Evolutionary conservation across 2,888 invertebrate genomes (phyloP).

Genomic region (Scelioninae gen. 2): DNA sequence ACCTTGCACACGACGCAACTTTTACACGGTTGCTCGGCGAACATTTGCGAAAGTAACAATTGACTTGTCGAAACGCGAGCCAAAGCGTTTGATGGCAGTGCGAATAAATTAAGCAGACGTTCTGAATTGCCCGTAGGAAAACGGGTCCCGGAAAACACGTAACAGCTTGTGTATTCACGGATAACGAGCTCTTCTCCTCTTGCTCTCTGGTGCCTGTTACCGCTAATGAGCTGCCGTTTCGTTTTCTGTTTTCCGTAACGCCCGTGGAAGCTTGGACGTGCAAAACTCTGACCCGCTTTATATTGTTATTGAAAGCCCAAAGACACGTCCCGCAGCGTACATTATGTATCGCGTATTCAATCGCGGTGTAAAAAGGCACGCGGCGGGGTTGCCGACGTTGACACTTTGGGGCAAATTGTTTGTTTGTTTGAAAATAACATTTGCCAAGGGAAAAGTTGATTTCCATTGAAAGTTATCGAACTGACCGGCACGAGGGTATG

Average conservation of each 20-base stretch:
- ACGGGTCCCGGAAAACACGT: conserved; percentile 49
- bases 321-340: conserved; percentile 48
- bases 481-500: no score
- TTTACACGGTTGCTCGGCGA: no score
- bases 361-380: conserved; percentile 26
- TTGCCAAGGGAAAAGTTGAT: no score
- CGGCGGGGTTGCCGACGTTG: conserved; percentile 11
- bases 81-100: conserved; percentile 42
- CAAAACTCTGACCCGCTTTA: conserved; percentile 63
- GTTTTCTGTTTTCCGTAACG: conserved; percentile 66
- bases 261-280: conserved; percentile 49
- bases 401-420: conserved; percentile 25
- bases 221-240: conserved; percentile 72
- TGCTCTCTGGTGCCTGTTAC: conserved; percentile 71
- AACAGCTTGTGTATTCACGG: conserved; percentile 70
- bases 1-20: no score
- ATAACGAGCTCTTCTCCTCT: conserved; percentile 73
- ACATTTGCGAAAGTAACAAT: no score
- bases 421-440: no score
- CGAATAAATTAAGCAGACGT: conserved; percentile 53
- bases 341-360: conserved; percentile 34
- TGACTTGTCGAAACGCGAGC: conserved; percentile 26
- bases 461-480: no score
- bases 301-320: conserved; percentile 66
- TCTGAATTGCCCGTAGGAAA: conserved; percentile 47